Base-by-base conservation (phyloP, 2,797 vertebrate genomes). In the Varecia variegata region DNA sequence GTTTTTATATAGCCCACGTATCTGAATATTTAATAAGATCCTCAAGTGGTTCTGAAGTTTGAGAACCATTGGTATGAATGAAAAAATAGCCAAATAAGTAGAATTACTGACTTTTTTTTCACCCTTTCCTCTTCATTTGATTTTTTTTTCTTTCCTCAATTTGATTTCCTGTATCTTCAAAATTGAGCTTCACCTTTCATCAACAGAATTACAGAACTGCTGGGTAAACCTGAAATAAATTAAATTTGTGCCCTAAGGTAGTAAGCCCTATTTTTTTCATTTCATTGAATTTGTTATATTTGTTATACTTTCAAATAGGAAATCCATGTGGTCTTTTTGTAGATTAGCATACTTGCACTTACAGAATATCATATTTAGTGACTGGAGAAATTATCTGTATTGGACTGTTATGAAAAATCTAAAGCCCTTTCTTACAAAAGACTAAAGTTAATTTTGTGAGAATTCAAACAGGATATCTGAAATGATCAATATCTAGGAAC, bases 301-400 rank as follows among this genome's bases (percentile, higher is more conserved):
- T 93, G 15, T 38, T 87, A 84, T 84, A 21, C 90, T 89, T 96
- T 10, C 84, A 94, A 94, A 96, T 47, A 79, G 12, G 9, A 91
- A 76, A 25, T 77, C 73, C 1, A 67, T 74, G 71, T 80, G 54
- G n/a, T n/a, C 14, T 27, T 93, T 82, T 67, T 68, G 9, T 60
- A 91, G 9, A 90, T 86, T 88, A 65, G 14, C 5, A n/a, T 73
- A 80, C 32, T 77, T 45, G 3, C 52, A 77, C 23, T 90, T 84
- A 83, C 0, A 88, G 10, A 17, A 38, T 89, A 70, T 52, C 32
- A 68, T 77, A 62, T 54, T 94, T 73, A 81, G 65, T 76, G 21
- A 85, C 17, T 79, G 25, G 21, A 87, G n/a, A 90, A 92, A 85
- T 74, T 71, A 3, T 93, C n/a, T 83, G 3, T 17, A 27, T 0